phyloP scores from a whole-genome alignment of 2,888 invertebrate genomes.

The Tachystola acroxantha region DNA sequence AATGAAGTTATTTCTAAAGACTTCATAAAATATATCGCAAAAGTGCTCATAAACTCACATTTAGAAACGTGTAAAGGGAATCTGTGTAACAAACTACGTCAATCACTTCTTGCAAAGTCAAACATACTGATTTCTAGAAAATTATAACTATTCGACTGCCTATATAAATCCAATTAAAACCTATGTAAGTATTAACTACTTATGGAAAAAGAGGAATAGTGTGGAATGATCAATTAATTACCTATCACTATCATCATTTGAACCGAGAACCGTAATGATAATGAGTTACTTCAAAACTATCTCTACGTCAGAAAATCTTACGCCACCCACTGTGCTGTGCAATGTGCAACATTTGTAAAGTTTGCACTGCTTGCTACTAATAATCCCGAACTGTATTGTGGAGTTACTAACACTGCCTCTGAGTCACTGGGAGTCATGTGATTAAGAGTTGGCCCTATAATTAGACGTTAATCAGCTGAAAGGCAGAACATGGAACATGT shows the following conservation, averaged over 20 bases:
- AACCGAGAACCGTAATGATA: too few species aligned
- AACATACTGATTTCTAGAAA: constrained; percentile 1
- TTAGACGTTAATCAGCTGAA: constrained; percentile 73
- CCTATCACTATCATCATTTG: too few species aligned
- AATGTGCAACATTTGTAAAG: constrained; percentile 33
- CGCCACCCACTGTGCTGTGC: constrained; percentile 28
- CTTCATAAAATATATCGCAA: constrained; percentile 33
- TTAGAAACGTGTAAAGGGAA: constrained; percentile 33
- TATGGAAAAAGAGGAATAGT: too few species aligned
- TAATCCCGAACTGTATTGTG: constrained; percentile 46
- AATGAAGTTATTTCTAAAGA: constrained; percentile 30
- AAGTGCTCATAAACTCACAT: constrained; percentile 32
- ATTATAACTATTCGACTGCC: too few species aligned
- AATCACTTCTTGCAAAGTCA: constrained; percentile 18
- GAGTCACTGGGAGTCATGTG: constrained; percentile 65
- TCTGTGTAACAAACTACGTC: constrained; percentile 35
- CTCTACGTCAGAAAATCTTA: too few species aligned
- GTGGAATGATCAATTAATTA: too few species aligned
- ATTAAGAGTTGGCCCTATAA: constrained; percentile 65
- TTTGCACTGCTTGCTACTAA: constrained; percentile 33
- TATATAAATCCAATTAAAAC: too few species aligned
- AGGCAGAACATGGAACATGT: constrained; percentile 57
- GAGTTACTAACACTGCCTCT: constrained; percentile 42
- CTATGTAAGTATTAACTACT: too few species aligned
- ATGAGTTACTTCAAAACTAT: too few species aligned